Percentiles rank a stretch among this genome's conserved stretches.
Conservation (phyloP, 2,113 vertebrate species). For the Echinops telfairi region DNA sequence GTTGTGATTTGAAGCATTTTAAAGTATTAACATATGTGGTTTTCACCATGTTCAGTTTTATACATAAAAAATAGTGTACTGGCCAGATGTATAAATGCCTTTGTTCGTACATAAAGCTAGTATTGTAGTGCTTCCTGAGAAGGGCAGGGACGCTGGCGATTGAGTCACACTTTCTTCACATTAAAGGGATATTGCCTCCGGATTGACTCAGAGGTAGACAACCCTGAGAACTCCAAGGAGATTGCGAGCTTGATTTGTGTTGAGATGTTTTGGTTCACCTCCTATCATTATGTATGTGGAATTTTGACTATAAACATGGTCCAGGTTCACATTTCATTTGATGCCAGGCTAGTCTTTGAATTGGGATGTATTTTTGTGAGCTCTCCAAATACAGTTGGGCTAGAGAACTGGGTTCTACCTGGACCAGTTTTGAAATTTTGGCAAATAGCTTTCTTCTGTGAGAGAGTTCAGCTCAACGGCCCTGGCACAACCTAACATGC, state of each 20-base stretch:
- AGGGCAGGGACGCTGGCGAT: background rate
- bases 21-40: constrained; percentile 62
- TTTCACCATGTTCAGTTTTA: constrained; percentile 76
- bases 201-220: constrained; percentile 28
- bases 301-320: constrained; percentile 36
- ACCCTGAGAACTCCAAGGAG: constrained; percentile 47
- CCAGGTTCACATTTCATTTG: constrained; percentile 32
- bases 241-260: constrained; percentile 68
- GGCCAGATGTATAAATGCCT: constrained; percentile 82
- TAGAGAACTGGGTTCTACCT: background rate
- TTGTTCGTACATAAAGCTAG: constrained; percentile 61
- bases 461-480: background rate
- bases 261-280: constrained; percentile 14
- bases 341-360: constrained; percentile 58
- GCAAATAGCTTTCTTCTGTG: background rate
- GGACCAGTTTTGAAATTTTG: constrained; percentile 17
- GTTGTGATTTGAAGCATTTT: constrained; percentile 78
- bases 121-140: constrained; percentile 46
- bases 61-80: constrained; percentile 76
- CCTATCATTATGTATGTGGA: background rate
- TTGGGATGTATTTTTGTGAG: constrained; percentile 52
- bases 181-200: constrained; percentile 47
- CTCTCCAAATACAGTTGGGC: constrained; percentile 20
- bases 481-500: background rate
- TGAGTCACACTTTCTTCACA: constrained; percentile 43